Conservation (phyloP, 2,797 vertebrate genomes). For the Enteromius unitaeniatus region DNA sequence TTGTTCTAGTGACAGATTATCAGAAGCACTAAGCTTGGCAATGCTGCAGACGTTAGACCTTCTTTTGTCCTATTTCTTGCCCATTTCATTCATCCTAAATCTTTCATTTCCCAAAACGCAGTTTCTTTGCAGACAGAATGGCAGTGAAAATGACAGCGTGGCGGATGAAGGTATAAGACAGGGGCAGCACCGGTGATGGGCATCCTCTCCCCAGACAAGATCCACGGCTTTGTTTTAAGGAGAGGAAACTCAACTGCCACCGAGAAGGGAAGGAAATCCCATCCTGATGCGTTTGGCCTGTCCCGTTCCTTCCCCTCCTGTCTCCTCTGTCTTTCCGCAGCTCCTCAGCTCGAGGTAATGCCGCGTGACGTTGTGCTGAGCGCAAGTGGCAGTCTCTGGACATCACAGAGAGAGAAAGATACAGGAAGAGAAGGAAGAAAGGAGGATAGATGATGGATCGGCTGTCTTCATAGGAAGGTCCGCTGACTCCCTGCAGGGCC, state of each 20-base stretch:
- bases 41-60: slow-evolving; percentile 45
- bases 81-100: slow-evolving; percentile 21
- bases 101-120: slow-evolving; percentile 1
- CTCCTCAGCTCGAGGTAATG: slow-evolving; percentile 83
- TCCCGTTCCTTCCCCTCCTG: slow-evolving; percentile 61
- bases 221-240: slow-evolving; percentile 47
- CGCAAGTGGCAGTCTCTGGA: slow-evolving; percentile 19
- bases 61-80: slow-evolving; percentile 8
- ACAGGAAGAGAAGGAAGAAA: slow-evolving; percentile 62
- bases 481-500: slow-evolving; percentile 58
- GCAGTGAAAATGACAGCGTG: slow-evolving; percentile 70
- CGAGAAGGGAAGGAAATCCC: slow-evolving; percentile 63
- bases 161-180: slow-evolving; percentile 79
- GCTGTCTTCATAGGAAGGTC: slow-evolving; percentile 78
- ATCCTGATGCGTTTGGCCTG: slow-evolving; percentile 59
- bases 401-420: slow-evolving; percentile 40
- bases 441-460: slow-evolving; percentile 61
- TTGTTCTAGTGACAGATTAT: slow-evolving; percentile 52
- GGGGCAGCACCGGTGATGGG: slow-evolving; percentile 72
- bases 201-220: slow-evolving; percentile 61
- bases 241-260: slow-evolving; percentile 66
- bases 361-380: slow-evolving; percentile 77
- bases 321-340: slow-evolving; percentile 70
- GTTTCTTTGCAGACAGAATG: slow-evolving; percentile 52
- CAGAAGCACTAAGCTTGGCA: slow-evolving; percentile 60